A percentile compares a stretch with the other conserved stretches of the same genome.
Evolutionary conservation across 1,140 invertebrate species (phyloP).

Genomic region (Ceratina calcarata): DNA sequence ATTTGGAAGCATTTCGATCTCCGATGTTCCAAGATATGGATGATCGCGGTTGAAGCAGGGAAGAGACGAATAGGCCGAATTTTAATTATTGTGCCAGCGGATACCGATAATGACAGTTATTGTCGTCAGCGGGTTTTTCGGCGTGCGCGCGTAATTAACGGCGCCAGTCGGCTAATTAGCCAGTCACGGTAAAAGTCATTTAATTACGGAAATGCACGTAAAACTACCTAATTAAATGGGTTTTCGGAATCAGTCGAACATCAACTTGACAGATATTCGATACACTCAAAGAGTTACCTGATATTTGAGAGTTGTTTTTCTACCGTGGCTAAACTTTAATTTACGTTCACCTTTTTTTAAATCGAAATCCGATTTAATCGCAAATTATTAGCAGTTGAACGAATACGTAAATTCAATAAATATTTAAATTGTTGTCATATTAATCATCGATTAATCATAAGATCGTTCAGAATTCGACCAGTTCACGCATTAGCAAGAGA

Average conservation of each 20-base stretch:
- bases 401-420: too few species aligned
- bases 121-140: constrained; percentile 25
- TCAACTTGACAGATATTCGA: constrained; percentile 1
- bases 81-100: constrained; percentile 26
- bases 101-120: constrained; percentile 16
- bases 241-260: background rate
- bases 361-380: too few species aligned
- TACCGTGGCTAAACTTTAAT: background rate
- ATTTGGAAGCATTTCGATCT: too few species aligned
- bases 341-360: background rate
- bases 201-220: constrained; percentile 12
- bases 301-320: background rate
- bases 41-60: background rate
- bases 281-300: background rate
- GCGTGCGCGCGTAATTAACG: constrained; percentile 14
- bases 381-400: too few species aligned
- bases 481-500: background rate
- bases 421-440: too few species aligned
- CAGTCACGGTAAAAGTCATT: constrained; percentile 27
- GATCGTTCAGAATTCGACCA: background rate
- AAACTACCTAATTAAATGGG: constrained; percentile 30
- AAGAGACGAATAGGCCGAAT: background rate
- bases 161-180: constrained; percentile 21
- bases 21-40: background rate
- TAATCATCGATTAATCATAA: too few species aligned